Conservation (phyloP, 2,888 invertebrate genomes). For the Eupithecia insigniata region DNA sequence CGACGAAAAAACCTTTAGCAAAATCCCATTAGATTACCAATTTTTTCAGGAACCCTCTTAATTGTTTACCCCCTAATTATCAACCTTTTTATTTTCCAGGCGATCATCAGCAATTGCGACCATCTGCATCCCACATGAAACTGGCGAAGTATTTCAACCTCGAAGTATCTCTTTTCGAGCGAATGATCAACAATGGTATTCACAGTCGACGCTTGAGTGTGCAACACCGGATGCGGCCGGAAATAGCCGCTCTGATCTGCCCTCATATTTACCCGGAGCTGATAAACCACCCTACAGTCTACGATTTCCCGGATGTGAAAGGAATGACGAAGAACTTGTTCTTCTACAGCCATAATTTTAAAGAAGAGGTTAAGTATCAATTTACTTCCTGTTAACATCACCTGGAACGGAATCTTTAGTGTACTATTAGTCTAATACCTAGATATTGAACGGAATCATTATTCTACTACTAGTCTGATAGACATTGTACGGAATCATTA, state of each 20-base stretch:
- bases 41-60: neutral
- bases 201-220: conserved; percentile 85
- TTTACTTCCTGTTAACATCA: too few species aligned
- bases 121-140: conserved; percentile 87
- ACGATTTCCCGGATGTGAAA: conserved; percentile 80
- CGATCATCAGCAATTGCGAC: conserved; percentile 92
- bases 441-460: too few species aligned
- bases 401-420: too few species aligned
- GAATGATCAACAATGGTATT: conserved; percentile 88
- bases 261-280: conserved; percentile 89
- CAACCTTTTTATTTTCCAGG: conserved; percentile 63
- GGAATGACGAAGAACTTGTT: conserved; percentile 87
- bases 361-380: conserved; percentile 76
- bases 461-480: too few species aligned
- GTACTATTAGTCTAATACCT: too few species aligned
- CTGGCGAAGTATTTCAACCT: conserved; percentile 87
- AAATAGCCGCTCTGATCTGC: conserved; percentile 79
- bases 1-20: too few species aligned
- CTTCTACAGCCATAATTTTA: conserved; percentile 86
- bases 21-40: neutral
- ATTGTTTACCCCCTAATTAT: neutral
- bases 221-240: conserved; percentile 92
- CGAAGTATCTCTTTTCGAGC: conserved; percentile 92
- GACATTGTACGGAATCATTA: too few species aligned
- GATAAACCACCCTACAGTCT: conserved; percentile 85